A percentile compares a stretch with the other conserved stretches of the same genome.
Evolutionary conservation across 1,140 invertebrate species (phyloP).

Genomic region (Magallana angulata): DNA sequence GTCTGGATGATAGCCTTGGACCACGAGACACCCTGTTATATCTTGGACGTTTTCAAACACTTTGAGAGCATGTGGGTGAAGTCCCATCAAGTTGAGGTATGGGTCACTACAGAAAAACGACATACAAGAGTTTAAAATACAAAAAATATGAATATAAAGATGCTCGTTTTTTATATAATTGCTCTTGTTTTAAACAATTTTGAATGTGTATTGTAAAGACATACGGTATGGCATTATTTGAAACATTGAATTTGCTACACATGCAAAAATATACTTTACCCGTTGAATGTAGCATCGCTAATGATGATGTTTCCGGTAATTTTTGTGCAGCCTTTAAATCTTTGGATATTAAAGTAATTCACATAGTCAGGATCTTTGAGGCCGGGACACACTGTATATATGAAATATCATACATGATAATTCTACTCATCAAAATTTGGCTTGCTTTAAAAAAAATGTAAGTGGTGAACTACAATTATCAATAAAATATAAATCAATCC

Average conservation of each 20-base stretch:
- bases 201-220: no score
- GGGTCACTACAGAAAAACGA: conserved; percentile 43
- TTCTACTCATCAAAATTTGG: no score
- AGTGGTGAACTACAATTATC: no score
- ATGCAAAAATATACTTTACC: conserved; percentile 8
- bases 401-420: background rate
- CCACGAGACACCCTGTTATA: conserved; percentile 46
- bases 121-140: background rate
- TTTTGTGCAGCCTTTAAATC: conserved; percentile 47
- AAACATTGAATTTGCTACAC: no score
- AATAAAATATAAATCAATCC: no score
- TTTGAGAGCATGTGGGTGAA: conserved; percentile 46
- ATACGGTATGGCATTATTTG: no score
- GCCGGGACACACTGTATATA: conserved; percentile 42
- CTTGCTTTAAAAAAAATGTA: no score
- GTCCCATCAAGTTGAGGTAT: conserved; percentile 46
- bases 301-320: conserved; percentile 47
- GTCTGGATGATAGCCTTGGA: conserved; percentile 52
- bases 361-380: conserved; percentile 44
- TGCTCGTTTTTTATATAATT: no score
- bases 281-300: conserved; percentile 39
- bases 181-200: no score
- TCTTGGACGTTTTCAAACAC: conserved; percentile 45
- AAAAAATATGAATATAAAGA: background rate
- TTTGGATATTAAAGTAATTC: conserved; percentile 40